Evolutionary conservation across 2,113 vertebrate genomes (phyloP).

Genomic region (Dromaius novaehollandiae): DNA sequence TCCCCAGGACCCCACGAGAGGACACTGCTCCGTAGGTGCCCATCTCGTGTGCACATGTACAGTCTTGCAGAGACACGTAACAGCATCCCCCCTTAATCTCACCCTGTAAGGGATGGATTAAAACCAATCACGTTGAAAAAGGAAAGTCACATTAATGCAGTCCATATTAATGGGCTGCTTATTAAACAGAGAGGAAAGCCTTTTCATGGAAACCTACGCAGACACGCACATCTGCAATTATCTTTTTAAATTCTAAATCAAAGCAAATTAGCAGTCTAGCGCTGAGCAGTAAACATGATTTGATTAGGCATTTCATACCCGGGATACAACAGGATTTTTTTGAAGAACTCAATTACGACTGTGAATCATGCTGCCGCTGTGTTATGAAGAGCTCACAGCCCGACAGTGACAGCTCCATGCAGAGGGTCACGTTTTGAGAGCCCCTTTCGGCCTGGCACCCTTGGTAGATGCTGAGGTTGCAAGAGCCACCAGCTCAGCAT

Average conservation of each 20-base stretch:
- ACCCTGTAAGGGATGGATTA: not conserved
- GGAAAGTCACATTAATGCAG: not conserved
- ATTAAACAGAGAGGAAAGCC: not conserved
- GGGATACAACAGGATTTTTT: not conserved
- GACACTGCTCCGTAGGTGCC: not conserved
- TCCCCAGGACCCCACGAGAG: not conserved
- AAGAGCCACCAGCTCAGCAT: not conserved
- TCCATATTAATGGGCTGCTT: not conserved
- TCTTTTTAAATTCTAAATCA: constrained; percentile 57
- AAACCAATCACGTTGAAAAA: not conserved
- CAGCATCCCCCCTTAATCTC: not conserved
- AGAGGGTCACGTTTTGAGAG: not conserved
- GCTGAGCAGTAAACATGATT: constrained; percentile 10
- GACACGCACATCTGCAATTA: not conserved
- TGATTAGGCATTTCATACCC: constrained; percentile 49
- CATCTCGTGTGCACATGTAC: accelerated
- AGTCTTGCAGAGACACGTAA: not conserved
- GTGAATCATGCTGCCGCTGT: not conserved
- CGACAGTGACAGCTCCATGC: not conserved
- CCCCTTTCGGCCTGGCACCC: not conserved
- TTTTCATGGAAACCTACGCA: constrained; percentile 30
- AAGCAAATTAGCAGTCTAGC: constrained; percentile 41
- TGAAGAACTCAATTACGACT: not conserved
- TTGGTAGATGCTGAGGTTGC: not conserved
- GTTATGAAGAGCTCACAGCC: not conserved